These are phyloP conservation scores for Odontomyia ornata DNA, from an alignment of 2,888 invertebrate species.

Conservation along the genomic window DNA sequence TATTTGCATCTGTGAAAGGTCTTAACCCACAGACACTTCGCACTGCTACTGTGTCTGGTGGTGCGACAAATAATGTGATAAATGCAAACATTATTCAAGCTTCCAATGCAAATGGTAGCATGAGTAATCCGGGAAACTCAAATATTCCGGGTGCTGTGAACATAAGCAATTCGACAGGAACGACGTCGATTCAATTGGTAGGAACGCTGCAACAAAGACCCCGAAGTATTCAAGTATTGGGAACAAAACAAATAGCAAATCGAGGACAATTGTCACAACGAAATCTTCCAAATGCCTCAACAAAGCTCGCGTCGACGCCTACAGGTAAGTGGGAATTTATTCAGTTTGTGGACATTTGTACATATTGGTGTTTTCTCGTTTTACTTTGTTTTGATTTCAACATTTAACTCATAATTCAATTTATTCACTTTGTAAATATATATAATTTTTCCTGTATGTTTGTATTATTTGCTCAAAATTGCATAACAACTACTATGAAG, in stretches of 20 bases:
- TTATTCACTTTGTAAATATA: no score
- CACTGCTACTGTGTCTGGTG: conserved; percentile 55
- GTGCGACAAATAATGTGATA: conserved; percentile 39
- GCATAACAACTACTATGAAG: no score
- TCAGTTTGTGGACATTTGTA: no score
- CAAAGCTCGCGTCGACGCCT: conserved; percentile 61
- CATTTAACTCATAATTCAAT: no score
- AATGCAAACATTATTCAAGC: conserved; percentile 48
- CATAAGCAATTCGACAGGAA: conserved; percentile 48
- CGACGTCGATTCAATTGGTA: conserved; percentile 58
- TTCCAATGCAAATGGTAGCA: conserved; percentile 40
- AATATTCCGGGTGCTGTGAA: conserved; percentile 46
- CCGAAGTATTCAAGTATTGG: conserved; percentile 62
- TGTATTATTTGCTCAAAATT: no score
- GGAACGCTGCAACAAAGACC: conserved; percentile 61
- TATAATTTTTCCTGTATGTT: no score
- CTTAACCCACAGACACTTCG: conserved; percentile 63
- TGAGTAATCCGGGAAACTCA: conserved; percentile 4
- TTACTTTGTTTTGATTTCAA: no score
- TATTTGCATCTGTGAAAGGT: conserved; percentile 74
- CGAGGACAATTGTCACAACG: conserved; percentile 58
- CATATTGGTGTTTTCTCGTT: no score
- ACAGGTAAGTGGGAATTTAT: conserved; percentile 57
- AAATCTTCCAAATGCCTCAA: conserved; percentile 60
- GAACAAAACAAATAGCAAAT: conserved; percentile 60